Conservation (phyloP, 2,113 vertebrate genomes). For the Urocitellus parryii region DNA sequence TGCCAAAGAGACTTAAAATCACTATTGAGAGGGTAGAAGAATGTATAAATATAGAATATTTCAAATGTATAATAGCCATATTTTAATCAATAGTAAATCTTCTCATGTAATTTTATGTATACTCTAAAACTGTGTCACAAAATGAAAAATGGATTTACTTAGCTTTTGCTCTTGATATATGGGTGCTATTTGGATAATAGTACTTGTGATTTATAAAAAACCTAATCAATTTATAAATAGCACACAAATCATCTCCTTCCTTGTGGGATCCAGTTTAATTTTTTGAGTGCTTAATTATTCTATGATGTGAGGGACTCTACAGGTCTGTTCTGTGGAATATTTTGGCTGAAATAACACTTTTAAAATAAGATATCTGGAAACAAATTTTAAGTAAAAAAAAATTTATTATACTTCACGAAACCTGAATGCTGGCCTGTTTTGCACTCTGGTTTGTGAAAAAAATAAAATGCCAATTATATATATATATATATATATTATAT, state of each 20-base stretch:
- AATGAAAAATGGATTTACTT: slow-evolving; percentile 47
- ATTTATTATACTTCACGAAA: too few species aligned
- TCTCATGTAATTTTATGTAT: slow-evolving; percentile 19
- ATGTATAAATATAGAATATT: not conserved
- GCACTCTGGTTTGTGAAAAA: not conserved
- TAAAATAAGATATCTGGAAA: too few species aligned
- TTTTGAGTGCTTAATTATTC: too few species aligned
- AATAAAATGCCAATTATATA: not conserved
- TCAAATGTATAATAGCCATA: not conserved
- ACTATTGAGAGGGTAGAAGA: not conserved
- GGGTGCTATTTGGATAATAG: not conserved
- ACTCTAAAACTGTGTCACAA: not conserved
- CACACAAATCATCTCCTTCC: slow-evolving; percentile 1
- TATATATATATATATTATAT: too few species aligned
- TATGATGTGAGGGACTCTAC: too few species aligned
- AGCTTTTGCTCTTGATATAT: slow-evolving; percentile 25
- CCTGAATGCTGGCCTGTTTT: slow-evolving; percentile 22
- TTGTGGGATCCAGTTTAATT: too few species aligned
- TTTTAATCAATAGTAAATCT: slow-evolving; percentile 51
- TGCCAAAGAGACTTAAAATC: not conserved
- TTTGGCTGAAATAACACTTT: too few species aligned
- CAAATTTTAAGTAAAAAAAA: too few species aligned
- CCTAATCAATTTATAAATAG: slow-evolving; percentile 52
- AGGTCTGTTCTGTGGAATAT: too few species aligned
- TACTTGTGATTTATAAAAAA: slow-evolving; percentile 48